phyloP scores from a whole-genome alignment of 2,113 vertebrate species.

The Maccullochella peelii region DNA sequence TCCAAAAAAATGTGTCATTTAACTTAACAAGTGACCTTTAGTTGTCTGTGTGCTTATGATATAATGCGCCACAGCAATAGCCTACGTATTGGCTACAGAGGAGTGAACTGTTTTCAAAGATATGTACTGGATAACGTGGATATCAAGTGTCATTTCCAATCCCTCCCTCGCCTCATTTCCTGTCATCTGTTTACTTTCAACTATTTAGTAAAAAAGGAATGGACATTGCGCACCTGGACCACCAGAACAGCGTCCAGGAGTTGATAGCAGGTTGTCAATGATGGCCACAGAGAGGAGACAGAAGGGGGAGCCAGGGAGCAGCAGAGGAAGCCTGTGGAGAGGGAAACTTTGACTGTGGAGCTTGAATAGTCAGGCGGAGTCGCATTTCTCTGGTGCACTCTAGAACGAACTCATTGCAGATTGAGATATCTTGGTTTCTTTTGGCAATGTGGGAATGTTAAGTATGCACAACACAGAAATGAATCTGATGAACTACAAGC shows the following conservation, averaged over 20 bases:
- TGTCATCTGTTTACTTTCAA: not conserved
- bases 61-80: too few species aligned
- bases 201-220: constrained; percentile 7
- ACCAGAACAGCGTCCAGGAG: not conserved
- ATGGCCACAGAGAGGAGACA: not conserved
- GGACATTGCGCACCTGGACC: not conserved
- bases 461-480: constrained; percentile 41
- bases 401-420: not conserved
- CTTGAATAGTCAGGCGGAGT: constrained; percentile 6
- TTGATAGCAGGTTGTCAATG: not conserved
- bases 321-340: not conserved
- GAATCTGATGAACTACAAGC: constrained; percentile 18
- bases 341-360: not conserved
- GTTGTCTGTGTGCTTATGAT: too few species aligned
- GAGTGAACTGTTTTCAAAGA: too few species aligned
- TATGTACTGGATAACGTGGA: too few species aligned
- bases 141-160: not conserved
- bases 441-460: constrained; percentile 2
- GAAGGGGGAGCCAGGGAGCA: not conserved
- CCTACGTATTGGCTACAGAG: too few species aligned
- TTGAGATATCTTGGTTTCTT: not conserved
- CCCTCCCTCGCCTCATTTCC: not conserved
- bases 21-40: too few species aligned
- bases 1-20: too few species aligned
- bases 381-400: not conserved